These are phyloP conservation scores for Natator depressus DNA, from an alignment of 2,113 vertebrate species.

Conservation along the genomic window DNA sequence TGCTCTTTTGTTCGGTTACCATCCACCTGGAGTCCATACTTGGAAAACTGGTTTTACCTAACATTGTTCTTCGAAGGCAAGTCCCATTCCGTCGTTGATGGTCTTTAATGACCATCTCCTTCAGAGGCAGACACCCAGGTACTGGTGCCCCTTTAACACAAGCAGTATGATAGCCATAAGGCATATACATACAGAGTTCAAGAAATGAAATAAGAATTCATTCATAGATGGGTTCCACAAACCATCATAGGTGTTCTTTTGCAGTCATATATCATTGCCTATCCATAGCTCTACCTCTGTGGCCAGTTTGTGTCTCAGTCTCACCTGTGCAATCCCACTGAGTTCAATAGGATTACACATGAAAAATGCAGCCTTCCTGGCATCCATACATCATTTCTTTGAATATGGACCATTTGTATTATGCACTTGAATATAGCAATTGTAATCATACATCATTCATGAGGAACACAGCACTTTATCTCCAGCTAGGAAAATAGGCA, in stretches of 20 bases:
- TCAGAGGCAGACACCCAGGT: neutral
- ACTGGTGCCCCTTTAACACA: neutral
- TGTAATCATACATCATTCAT: slow-evolving; percentile 56
- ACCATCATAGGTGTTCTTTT: slow-evolving; percentile 28
- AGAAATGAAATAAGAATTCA: neutral
- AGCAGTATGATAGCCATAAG: neutral
- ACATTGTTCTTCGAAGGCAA: neutral
- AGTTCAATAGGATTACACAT: slow-evolving; percentile 6
- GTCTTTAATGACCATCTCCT: neutral
- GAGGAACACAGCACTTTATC: slow-evolving; percentile 52
- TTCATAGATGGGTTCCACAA: neutral
- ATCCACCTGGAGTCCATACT: neutral
- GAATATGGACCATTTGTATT: slow-evolving; percentile 32
- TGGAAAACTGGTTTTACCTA: neutral
- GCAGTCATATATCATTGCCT: slow-evolving; percentile 15
- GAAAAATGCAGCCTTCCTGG: slow-evolving; percentile 53
- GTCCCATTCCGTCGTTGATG: neutral
- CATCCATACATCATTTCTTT: slow-evolving; percentile 10
- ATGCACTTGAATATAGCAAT: slow-evolving; percentile 46
- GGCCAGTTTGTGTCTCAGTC: neutral
- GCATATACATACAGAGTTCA: neutral
- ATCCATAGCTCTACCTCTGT: slow-evolving; percentile 19
- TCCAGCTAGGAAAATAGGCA: slow-evolving; percentile 47
- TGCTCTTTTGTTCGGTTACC: neutral
- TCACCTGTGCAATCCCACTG: neutral